Evolutionary conservation across 1,140 invertebrate genomes (phyloP), one percentile per base, ranked within the genome.

Genomic region (Yoshiicerus persimilis): DNA sequence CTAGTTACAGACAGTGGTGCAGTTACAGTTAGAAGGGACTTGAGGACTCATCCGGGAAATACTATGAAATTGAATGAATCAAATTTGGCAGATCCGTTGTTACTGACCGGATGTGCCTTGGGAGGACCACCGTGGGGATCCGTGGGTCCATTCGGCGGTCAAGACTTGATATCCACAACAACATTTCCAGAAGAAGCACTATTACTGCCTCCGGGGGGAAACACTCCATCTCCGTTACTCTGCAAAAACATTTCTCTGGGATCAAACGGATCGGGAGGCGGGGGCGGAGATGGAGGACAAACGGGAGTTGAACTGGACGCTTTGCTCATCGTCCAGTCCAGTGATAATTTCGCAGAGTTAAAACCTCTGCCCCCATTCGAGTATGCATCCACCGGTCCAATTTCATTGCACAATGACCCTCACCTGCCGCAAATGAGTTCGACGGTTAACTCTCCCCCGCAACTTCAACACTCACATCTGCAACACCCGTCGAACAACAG

Each of bases 291-390:
- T n/a, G 39, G n/a, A n/a, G 83, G 80, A 20, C 80, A 66, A 23
- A 84, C 83, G 23, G 83, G 70, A 23, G 88, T 88, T 20, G 88
- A 88, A 47, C 64, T 88, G 66, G 88, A 88, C 75, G 88, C 88
- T 11, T 66, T 88, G 30, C 85, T 88, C n/a, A 86, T 88, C 20
- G 88, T 88, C 30, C 84, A 86, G 39, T 84, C 41, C 2, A 91
- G 94, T 89, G 93, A 93, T 16, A 94, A 92, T 10, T 93, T 97
- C 47, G 96, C 96, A 5, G 96, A 97, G 91, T 93, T 97, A 77
- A 97, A 97, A 92, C 97, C 97, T 0, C 93, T 98, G 88, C 96
- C 96, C 0, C 96, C 96, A 0, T 97, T 97, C 92, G 89, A 91
- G 13, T 96, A 96, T 20, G 95, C 95, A 96, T 97, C 93, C 96